Base-by-base conservation (phyloP, 2,113 vertebrate species). In the Strix aluco region DNA sequence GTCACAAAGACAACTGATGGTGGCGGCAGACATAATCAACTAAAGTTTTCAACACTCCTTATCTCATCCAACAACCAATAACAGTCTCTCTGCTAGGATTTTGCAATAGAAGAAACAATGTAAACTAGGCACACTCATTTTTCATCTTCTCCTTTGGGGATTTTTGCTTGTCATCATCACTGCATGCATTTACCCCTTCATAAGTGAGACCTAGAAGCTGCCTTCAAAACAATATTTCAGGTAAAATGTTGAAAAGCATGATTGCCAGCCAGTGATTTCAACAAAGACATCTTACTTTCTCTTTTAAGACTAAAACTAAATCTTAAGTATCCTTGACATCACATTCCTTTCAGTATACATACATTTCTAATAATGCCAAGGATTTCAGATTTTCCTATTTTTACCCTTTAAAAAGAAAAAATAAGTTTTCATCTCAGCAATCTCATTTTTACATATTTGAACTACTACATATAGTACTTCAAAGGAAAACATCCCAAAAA, bases 21-120 rank as follows among this genome's bases (percentile, higher is more conserved):
- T 63, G 20, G 49, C 92, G 87, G 81, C 51, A 96, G 92, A 91
- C 93, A 97, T 86, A 95, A 97, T 96, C 86, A 95, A 32, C 74
- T 90, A 52, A 97, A 95, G 71, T 87, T 94, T 96, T 97, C 97
- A 86, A 94, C 89, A 86, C 89, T 84, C 79, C 84, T 96, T 96
- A 96, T 96, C 97, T 93, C 91, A 97, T 96, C 84, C 94, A 90
- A 97, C 94, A 93, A 96, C 92, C 80, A 93, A 95, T 97, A 98
- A 96, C 22, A 3, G 92, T 75, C 81, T 94, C 73, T 83, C 81
- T 96, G 94, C 74, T 67, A 97, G 80, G 84, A 92, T 97, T 97
- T 97, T 94, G 94, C 88, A 97, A 95, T 94, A 97, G 75, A 79
- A 92, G 90, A 97, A 97, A 97, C 94, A 97, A 96, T 84, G 91